Percentiles rank a stretch among this genome's conserved stretches.
These are phyloP conservation scores for Melanitta fusca DNA, from an alignment of 2,797 vertebrate genomes.

Conservation along the genomic window DNA sequence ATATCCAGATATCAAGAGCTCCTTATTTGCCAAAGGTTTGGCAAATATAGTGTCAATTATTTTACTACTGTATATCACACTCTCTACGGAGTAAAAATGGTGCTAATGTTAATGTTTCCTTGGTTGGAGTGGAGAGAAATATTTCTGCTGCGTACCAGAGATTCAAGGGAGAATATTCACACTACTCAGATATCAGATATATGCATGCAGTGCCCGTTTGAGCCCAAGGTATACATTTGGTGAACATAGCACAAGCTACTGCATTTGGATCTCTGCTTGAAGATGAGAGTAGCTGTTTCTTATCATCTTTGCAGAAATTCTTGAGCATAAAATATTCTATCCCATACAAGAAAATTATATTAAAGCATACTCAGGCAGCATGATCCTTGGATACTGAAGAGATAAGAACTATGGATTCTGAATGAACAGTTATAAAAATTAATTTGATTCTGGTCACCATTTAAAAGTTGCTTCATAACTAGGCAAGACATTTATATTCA, in stretches of 20 bases:
- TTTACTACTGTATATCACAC: neutral
- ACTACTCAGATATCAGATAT: neutral
- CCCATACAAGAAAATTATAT: slow-evolving; percentile 18
- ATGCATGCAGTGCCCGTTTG: rapidly evolving
- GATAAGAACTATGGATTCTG: neutral
- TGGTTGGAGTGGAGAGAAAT: neutral
- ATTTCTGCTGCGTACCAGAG: neutral
- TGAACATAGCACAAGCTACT: neutral
- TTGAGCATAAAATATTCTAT: slow-evolving; percentile 28
- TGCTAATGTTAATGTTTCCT: neutral
- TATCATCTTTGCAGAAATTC: neutral
- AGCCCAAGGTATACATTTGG: neutral
- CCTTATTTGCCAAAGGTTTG: neutral
- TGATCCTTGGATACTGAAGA: neutral
- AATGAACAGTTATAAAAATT: neutral
- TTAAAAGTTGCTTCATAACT: neutral
- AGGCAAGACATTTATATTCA: neutral
- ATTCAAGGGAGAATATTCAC: neutral
- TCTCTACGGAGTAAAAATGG: neutral
- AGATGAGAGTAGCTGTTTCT: neutral
- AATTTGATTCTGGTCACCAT: neutral
- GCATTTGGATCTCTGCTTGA: neutral
- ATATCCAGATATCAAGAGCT: neutral
- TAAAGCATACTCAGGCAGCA: slow-evolving; percentile 1
- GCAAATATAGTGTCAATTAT: neutral